Evolutionary conservation across 2,888 invertebrate species (phyloP).

Genomic region (Silvanus unidentatus): DNA sequence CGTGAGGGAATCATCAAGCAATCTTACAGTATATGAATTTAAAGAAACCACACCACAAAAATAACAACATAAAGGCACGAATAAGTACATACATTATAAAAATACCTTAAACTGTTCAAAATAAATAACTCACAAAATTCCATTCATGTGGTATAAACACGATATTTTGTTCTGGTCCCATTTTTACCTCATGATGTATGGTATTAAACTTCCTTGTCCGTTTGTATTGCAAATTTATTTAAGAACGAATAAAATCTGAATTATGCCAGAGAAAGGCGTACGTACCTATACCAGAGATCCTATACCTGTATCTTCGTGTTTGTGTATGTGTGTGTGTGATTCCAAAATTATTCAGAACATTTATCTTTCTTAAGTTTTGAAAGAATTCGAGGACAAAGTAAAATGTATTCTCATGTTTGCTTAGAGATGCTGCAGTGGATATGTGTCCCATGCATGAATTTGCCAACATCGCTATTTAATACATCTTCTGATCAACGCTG

Average conservation of each 20-base stretch:
- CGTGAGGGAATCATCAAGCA: no score
- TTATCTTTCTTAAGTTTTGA: constrained; percentile 1
- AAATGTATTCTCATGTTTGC: not conserved
- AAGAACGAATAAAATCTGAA: constrained; percentile 2
- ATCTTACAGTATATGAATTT: no score
- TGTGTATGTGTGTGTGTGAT: not conserved
- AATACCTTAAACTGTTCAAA: no score
- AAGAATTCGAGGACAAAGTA: constrained; percentile 4
- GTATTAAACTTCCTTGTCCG: not conserved
- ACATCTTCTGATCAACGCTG: no score
- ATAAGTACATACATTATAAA: no score
- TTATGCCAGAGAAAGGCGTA: constrained; percentile 1
- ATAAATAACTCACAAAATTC: no score
- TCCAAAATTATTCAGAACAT: constrained; percentile 6
- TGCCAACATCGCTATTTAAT: no score
- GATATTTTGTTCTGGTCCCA: not conserved
- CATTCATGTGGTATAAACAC: no score
- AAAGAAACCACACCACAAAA: no score
- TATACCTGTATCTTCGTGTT: not conserved
- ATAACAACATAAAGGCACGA: no score
- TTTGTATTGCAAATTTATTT: constrained; percentile 1
- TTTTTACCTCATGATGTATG: constrained; percentile 1
- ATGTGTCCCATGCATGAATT: not conserved
- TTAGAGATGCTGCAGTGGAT: not conserved
- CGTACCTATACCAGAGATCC: no score